Evolutionary conservation across 2,888 invertebrate genomes (phyloP).

Genomic region (Phengaris arion): DNA sequence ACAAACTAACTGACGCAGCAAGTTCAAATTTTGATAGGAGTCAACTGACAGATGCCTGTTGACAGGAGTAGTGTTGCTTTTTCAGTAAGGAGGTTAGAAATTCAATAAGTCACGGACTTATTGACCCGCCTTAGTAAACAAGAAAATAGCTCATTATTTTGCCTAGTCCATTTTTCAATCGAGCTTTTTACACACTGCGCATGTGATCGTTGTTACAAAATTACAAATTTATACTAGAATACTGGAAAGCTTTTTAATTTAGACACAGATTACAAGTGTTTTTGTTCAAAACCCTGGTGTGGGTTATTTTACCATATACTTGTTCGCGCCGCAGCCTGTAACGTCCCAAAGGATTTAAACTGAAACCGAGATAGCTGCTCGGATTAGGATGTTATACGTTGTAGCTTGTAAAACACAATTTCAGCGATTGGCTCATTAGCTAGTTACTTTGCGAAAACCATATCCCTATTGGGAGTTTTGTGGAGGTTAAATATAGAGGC

Average conservation of each 20-base stretch:
- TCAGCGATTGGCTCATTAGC: constrained; percentile 14
- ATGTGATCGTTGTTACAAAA: neutral
- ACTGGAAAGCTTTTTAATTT: neutral
- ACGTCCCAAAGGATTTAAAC: constrained; percentile 5
- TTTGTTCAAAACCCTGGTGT: neutral
- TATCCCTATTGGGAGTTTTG: neutral
- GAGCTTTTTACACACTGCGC: neutral
- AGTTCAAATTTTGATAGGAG: no score
- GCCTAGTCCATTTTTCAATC: neutral
- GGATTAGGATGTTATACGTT: constrained; percentile 9
- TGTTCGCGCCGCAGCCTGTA: neutral
- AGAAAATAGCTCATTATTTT: neutral
- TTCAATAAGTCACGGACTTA: no score
- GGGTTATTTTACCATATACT: neutral
- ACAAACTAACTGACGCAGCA: no score
- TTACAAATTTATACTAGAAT: neutral
- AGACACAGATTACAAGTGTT: neutral
- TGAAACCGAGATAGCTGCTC: constrained; percentile 13
- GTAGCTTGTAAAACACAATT: constrained; percentile 15
- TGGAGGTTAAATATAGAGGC: neutral
- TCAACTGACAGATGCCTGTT: no score
- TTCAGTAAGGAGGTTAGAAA: no score
- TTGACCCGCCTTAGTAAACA: no score
- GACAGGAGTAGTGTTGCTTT: no score
- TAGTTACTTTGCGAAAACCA: neutral